Base-by-base conservation (phyloP, 2,113 vertebrate genomes). In the Lagenorhynchus albirostris region DNA sequence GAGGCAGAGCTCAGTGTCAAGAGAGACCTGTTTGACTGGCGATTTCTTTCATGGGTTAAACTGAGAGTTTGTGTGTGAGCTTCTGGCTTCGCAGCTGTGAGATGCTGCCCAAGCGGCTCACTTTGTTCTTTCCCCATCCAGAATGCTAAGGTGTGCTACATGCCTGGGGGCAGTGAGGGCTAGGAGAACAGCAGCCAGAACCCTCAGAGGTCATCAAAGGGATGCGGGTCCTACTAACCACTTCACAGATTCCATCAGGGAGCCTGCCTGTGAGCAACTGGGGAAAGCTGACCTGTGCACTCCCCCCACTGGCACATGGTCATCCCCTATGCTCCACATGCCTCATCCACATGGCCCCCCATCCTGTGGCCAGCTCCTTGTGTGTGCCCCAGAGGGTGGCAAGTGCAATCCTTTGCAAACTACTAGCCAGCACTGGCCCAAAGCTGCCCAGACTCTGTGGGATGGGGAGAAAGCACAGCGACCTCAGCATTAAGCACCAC, bases 261-360 rank as follows among this genome's bases (percentile, higher is more conserved):
- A 41, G 26, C 18, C 18, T 20, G 11, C 20, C 55, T 2, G 6
- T 23, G 53, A 63, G 50, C n/a, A 31, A 18, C 44, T 26, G 21
- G 58, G 29, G n/a, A 15, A 1, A 6, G 29, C n/a, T 55, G 20
- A 11, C n/a, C 58, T 74, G 15, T 10, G 26, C 14, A 44, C 74
- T 36, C 10, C 10, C 41, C 26, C 5, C 33, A 20, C 26, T 73
- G 5, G 10, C n/a, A 31, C 12, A 26, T 2, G 18, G 41, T 29
- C 4, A 53, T 6, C 18, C n/a, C 0, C 6, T 18, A 1, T 76
- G n/a, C 20, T 14, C 33, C 20, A 26, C 6, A 17, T 21, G 13
- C 18, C 38, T 88, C 63, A 50, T 26, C 18, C 33, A 58, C 23
- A 36, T 5, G 29, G 1, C 18, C 12, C 23, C 25, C 12, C 14